phyloP scores from a whole-genome alignment of 1,140 invertebrate species.

The Cecropterus lyciades region DNA sequence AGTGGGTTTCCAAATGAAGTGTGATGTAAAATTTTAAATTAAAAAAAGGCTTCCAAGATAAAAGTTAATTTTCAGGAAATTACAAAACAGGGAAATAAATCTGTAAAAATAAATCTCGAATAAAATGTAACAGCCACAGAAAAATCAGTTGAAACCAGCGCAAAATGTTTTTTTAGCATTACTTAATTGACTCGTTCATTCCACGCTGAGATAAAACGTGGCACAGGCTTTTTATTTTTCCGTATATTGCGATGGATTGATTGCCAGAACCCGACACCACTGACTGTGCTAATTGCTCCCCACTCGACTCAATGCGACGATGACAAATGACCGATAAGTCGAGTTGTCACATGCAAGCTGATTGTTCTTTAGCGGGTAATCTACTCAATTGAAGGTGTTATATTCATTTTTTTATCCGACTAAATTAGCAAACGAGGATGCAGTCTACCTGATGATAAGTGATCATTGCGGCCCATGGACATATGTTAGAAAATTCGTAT shows the following conservation, averaged over 20 bases:
- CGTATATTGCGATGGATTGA: conserved; percentile 26
- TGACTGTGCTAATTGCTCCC: conserved; percentile 36
- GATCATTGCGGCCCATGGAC: too few relatives aligned
- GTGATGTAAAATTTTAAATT: too few relatives aligned
- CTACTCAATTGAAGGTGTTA: not conserved
- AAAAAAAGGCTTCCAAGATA: too few relatives aligned
- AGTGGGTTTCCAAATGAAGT: too few relatives aligned
- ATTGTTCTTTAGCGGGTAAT: conserved; percentile 27
- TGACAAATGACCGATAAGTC: conserved; percentile 29
- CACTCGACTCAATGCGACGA: conserved; percentile 19
- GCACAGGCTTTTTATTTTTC: conserved; percentile 12
- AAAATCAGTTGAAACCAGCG: not conserved
- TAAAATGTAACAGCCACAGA: not conserved
- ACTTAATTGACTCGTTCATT: conserved; percentile 10
- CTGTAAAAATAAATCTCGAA: too few relatives aligned
- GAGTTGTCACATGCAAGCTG: conserved; percentile 41
- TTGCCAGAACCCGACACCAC: conserved; percentile 33
- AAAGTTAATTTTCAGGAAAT: too few relatives aligned
- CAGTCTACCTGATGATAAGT: too few relatives aligned
- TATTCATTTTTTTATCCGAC: too few relatives aligned
- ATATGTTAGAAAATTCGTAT: too few relatives aligned
- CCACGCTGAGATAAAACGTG: conserved; percentile 7
- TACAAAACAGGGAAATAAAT: too few relatives aligned
- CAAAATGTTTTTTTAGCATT: not conserved
- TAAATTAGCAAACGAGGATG: too few relatives aligned